phyloP scores from a whole-genome alignment of 2,888 invertebrate species.

The Byasa hedistus region DNA sequence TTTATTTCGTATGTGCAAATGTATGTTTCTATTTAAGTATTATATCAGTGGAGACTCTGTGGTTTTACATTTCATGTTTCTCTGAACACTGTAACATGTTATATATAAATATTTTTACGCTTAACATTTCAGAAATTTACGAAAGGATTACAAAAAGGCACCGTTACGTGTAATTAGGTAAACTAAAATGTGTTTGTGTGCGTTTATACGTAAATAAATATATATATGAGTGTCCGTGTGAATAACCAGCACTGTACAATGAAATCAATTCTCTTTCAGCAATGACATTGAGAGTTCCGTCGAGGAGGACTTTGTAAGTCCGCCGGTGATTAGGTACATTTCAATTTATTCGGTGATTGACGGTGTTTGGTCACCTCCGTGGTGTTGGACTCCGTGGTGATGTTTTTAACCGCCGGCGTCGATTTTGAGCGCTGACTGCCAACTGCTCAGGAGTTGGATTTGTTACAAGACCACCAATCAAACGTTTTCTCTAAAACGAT shows the following conservation, averaged over 20 bases:
- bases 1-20: too few relatives aligned
- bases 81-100: constrained; percentile 31
- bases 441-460: neutral
- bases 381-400: constrained; percentile 27
- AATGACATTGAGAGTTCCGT: constrained; percentile 63
- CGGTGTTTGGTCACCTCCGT: constrained; percentile 36
- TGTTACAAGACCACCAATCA: too few relatives aligned
- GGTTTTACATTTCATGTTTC: neutral
- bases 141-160: constrained; percentile 51
- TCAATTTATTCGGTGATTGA: constrained; percentile 49
- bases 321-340: constrained; percentile 69
- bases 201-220: constrained; percentile 14
- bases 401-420: neutral
- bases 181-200: constrained; percentile 34
- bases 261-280: constrained; percentile 67
- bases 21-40: neutral
- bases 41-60: neutral
- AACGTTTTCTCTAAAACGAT: too few relatives aligned
- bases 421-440: neutral
- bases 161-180: constrained; percentile 64
- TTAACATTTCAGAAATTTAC: constrained; percentile 61
- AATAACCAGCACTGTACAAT: constrained; percentile 46
- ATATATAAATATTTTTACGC: constrained; percentile 35
- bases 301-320: constrained; percentile 51
- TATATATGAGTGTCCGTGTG: constrained; percentile 25